Conservation (phyloP, 2,113 vertebrate genomes). For the Paramormyrops kingsleyae region DNA sequence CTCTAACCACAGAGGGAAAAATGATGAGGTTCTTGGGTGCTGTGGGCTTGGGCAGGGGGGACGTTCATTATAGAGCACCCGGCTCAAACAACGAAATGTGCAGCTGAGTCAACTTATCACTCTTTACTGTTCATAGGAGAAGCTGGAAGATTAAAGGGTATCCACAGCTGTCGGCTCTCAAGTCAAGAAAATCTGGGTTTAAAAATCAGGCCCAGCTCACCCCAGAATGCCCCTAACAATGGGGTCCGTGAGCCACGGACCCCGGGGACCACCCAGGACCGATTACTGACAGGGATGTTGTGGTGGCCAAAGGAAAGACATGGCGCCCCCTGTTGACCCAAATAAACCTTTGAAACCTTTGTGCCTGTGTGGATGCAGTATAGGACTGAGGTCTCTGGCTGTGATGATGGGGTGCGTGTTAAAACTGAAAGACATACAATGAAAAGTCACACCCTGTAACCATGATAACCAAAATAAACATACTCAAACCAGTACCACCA, state of each 20-base stretch:
- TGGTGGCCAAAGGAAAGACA: slow-evolving; percentile 32
- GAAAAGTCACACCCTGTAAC: not conserved
- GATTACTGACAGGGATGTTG: slow-evolving; percentile 20
- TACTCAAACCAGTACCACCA: not conserved
- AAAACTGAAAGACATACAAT: not conserved
- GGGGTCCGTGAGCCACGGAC: slow-evolving; percentile 14
- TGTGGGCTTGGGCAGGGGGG: not conserved
- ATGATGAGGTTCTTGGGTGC: not conserved
- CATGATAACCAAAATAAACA: not conserved
- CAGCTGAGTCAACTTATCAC: not conserved
- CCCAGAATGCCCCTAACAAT: not conserved
- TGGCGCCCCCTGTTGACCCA: slow-evolving; percentile 35
- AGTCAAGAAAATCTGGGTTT: slow-evolving; percentile 5
- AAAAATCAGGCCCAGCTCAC: slow-evolving; percentile 1
- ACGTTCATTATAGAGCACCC: not conserved
- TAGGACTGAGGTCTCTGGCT: not conserved
- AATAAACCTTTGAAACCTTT: not conserved
- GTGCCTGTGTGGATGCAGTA: not conserved
- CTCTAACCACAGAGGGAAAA: not conserved
- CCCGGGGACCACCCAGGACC: slow-evolving; percentile 38
- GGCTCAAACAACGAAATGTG: not conserved
- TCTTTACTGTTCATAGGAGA: slow-evolving; percentile 1
- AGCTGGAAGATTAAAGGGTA: not conserved
- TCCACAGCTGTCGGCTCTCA: slow-evolving; percentile 13
- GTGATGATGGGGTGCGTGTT: not conserved